Evolutionary conservation across 2,888 invertebrate species (phyloP), one percentile per base, ranked within the genome.

Genomic region (Conchocele bisecta): DNA sequence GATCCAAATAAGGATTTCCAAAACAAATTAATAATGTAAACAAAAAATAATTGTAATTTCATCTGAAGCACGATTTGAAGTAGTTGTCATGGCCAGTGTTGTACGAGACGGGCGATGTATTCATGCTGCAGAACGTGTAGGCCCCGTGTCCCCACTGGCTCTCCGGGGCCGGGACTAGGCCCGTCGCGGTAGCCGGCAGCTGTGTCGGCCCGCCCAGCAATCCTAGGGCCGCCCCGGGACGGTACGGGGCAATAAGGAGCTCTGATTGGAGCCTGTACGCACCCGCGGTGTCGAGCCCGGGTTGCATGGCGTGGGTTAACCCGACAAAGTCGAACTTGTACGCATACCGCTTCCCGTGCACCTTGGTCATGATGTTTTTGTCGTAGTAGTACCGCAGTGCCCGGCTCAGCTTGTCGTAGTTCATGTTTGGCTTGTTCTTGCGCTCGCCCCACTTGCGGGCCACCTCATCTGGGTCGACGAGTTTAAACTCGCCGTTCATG

Each of bases 311-410:
- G 51, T 96, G 95, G 93, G 97, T 95, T 89, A 98, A 92, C 3
- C 97, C 97, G 88, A 96, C 96, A 92, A 98, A 98, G 92, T 98
- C 98, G 92, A 98, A 83, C 91, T 96, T 96, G 93, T 97, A 97
- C 29, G 97, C 97, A 92, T 97, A 97, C 0, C 98, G 93, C 91
- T 98, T 98, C 58, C 98, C 98, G 91, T 98, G 98, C 7, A 98
- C 97, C 93, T 98, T 98, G 75, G 96, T 97, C 98, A 98, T 98
- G 83, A 98, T 98, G 90, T 98, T 98, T 92, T 98, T 98, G 93
- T 98, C 98, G 92, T 98, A 98, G 92, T 98, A 98, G 91, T 98
- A 98, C 95, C 96, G 94, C 81, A 97, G 94, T 59, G 97, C 97
- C 77, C 98, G 93, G 82, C 96, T 96, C 86, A 98, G 94, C 92